Evolutionary conservation across 1,140 invertebrate species (phyloP), one percentile per base, ranked within the genome.

Genomic region (Wasmannia auropunctata): DNA sequence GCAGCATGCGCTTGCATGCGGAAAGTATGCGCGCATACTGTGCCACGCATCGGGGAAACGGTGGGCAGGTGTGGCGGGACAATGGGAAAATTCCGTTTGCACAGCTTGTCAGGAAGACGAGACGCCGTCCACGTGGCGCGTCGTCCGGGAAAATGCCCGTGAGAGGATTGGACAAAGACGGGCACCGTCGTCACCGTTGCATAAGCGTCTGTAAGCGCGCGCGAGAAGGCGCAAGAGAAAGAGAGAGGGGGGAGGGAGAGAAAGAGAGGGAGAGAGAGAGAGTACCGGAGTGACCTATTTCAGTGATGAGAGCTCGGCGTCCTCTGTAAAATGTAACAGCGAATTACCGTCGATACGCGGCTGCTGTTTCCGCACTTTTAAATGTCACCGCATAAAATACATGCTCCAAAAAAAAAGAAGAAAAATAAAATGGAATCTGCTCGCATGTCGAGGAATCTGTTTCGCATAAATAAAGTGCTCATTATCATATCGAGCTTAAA

Each of bases 21-120:
- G 60, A 54, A 76, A 67, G 63, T 80, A 62, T 28, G 43, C 67
- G 58, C 65, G 56, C 28, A 72, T 37, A 83, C 63, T 8, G 58
- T 51, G 19, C 43, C 19, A 56, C 40, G 75, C 40, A 56, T 22
- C 77, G 40, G 51, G 69, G 56, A 54, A 56, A 65, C 46, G 43
- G 49, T 58, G 54, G n/a, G 75, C 72, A 85, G 54, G 72, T 62
- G 49, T 74, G 69, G 31, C 43, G 31, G 56, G 60, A 86, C 86
- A 87, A 83, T 90, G 70, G 86, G 87, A 86, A 90, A 90, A 90
- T 90, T 90, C 88, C 85, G 70, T 90, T 90, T 90, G 83, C 86
- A 83, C 86, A 90, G 70, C 70, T 85, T 77, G 89, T 81, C 88
- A 86, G 88, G 75, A 63, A 70, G 88, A 69, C 80, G 25, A 69